These are phyloP conservation scores for Pocillopora damicornis DNA, from an alignment of 64 coral and sea anemone genomes.

Conservation along the genomic window DNA sequence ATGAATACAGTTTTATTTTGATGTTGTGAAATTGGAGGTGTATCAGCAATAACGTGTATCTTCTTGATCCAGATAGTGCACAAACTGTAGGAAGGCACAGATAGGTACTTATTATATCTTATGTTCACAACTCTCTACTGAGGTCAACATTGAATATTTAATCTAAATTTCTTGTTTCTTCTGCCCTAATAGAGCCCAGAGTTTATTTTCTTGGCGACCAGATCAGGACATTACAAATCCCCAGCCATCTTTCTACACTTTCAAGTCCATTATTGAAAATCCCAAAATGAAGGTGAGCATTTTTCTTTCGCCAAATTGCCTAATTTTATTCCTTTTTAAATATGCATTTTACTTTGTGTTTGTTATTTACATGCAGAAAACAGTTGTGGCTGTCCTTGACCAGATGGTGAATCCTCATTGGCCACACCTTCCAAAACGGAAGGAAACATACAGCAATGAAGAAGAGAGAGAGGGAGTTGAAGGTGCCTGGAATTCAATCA, in stretches of 20 bases:
- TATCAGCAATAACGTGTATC: too few relatives aligned
- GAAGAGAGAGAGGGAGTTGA: constrained; percentile 75
- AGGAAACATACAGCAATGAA: constrained; percentile 41
- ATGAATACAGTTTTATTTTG: too few relatives aligned
- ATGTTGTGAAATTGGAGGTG: too few relatives aligned
- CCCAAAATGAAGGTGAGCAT: constrained; percentile 67
- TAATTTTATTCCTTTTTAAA: too few relatives aligned
- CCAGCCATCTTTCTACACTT: constrained; percentile 61
- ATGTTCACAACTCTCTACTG: too few relatives aligned
- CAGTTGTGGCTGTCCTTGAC: constrained; percentile 68
- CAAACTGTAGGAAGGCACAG: too few relatives aligned
- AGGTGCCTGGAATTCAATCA: constrained; percentile 61
- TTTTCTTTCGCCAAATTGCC: not conserved
- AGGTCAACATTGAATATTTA: too few relatives aligned
- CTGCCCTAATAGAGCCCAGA: constrained; percentile 36
- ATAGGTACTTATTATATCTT: too few relatives aligned
- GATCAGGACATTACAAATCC: constrained; percentile 31
- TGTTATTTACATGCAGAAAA: constrained; percentile 44
- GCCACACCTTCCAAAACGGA: constrained; percentile 77
- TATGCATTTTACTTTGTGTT: too few relatives aligned
- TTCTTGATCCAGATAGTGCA: too few relatives aligned
- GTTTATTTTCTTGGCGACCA: constrained; percentile 73
- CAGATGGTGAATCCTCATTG: constrained; percentile 90
- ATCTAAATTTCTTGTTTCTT: not conserved
- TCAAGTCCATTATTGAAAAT: constrained; percentile 58